Percentiles rank a stretch among this genome's conserved stretches.
Evolutionary conservation across 2,113 vertebrate species (phyloP).

Genomic region (Laticauda laticaudata): DNA sequence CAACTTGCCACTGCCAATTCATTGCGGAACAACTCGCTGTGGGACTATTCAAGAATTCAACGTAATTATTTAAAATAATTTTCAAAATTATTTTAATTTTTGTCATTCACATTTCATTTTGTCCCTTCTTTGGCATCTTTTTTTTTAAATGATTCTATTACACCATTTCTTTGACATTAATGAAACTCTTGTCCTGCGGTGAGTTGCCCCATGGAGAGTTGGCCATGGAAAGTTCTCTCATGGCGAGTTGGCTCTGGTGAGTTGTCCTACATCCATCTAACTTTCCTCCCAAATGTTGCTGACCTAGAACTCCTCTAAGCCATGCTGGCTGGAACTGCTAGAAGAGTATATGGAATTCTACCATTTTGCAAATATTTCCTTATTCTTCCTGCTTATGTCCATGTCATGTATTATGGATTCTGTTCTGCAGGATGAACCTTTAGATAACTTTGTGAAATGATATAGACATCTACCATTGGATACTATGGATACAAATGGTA

Average conservation of each 20-base stretch:
- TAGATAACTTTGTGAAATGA: background rate
- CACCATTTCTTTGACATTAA: background rate
- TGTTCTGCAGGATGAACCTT: background rate
- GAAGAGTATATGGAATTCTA: background rate
- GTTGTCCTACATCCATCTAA: background rate
- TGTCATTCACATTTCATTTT: background rate
- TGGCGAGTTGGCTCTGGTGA: background rate
- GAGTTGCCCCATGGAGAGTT: background rate
- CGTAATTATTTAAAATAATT: background rate
- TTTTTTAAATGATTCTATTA: background rate
- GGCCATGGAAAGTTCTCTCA: background rate
- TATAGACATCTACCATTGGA: background rate
- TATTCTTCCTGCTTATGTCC: background rate
- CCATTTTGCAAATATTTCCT: background rate
- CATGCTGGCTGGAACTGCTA: background rate
- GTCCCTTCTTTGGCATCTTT: background rate
- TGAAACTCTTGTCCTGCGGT: background rate
- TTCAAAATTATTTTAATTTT: background rate
- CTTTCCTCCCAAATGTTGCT: background rate
- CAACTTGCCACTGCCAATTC: background rate
- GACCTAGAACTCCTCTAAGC: background rate
- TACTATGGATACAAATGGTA: background rate
- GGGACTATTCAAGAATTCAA: background rate
- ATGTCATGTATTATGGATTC: background rate
- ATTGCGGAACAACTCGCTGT: background rate